Evolutionary conservation across 2,797 vertebrate species (phyloP).

Genomic region (Urophycis tenuis): DNA sequence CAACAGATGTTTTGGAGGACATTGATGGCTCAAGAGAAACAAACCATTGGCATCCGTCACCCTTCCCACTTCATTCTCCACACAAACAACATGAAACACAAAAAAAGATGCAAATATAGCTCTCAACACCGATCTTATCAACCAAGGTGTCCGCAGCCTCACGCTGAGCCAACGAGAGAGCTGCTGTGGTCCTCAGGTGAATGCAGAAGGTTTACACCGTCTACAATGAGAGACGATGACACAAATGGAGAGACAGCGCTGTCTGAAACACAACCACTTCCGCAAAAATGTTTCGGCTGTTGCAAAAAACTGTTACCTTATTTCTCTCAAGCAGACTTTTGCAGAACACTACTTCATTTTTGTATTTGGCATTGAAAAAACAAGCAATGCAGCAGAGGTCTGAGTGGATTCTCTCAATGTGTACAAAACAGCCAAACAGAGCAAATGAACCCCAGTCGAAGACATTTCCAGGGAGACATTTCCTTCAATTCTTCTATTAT

Average conservation of each 20-base stretch:
- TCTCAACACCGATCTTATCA: slow-evolving; percentile 47
- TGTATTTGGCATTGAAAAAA: slow-evolving; percentile 23
- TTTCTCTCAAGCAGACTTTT: slow-evolving; percentile 20
- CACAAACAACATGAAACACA: neutral
- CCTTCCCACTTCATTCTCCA: neutral
- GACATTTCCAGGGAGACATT: neutral
- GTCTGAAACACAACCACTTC: slow-evolving; percentile 23
- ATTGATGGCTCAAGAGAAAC: neutral
- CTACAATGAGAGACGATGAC: neutral
- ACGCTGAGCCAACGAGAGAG: slow-evolving; percentile 13
- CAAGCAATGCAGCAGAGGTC: neutral
- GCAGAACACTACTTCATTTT: slow-evolving; percentile 31
- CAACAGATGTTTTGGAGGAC: neutral
- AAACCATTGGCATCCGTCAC: neutral
- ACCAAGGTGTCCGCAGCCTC: slow-evolving; percentile 19
- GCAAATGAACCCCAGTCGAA: neutral
- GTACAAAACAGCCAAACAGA: neutral
- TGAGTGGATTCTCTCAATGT: neutral
- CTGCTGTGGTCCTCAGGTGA: slow-evolving; percentile 47
- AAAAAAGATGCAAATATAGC: neutral
- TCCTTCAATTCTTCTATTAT: neutral
- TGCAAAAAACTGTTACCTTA: slow-evolving; percentile 10
- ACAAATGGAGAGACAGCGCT: neutral
- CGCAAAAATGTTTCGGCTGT: slow-evolving; percentile 24
- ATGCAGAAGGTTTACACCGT: slow-evolving; percentile 40